Evolutionary conservation across 1,140 invertebrate genomes (phyloP).

Genomic region (Drosophila hydei): DNA sequence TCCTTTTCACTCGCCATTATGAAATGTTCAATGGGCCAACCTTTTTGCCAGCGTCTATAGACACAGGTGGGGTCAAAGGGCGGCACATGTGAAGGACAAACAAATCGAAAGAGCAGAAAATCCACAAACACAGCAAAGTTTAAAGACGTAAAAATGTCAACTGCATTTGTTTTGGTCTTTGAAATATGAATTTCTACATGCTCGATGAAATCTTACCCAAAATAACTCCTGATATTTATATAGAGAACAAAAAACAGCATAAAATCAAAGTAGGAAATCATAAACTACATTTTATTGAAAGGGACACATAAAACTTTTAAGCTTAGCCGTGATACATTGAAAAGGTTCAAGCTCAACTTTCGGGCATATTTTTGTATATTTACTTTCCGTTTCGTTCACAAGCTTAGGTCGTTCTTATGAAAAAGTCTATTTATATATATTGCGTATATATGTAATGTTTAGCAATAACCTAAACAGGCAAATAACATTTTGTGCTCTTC

Average conservation of each 20-base stretch:
- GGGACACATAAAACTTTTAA: slow-evolving; percentile 25
- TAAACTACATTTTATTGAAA: slow-evolving; percentile 63
- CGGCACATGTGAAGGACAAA: slow-evolving; percentile 31
- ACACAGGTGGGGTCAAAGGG: neutral
- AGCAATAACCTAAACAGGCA: neutral
- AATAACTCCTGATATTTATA: slow-evolving; percentile 32
- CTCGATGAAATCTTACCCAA: slow-evolving; percentile 19
- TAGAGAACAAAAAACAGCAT: neutral
- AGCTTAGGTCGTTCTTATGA: no score
- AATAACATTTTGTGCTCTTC: neutral
- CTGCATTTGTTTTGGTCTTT: slow-evolving; percentile 69
- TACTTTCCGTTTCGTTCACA: no score
- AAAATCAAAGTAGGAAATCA: slow-evolving; percentile 34
- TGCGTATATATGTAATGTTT: no score
- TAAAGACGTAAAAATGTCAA: slow-evolving; percentile 77
- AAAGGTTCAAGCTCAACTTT: slow-evolving; percentile 24
- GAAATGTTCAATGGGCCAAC: slow-evolving; percentile 38
- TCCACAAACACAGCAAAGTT: slow-evolving; percentile 61
- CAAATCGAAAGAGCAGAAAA: slow-evolving; percentile 64
- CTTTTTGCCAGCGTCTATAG: slow-evolving; percentile 19
- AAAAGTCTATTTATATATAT: no score
- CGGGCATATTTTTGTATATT: neutral
- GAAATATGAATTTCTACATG: slow-evolving; percentile 73
- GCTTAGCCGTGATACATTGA: neutral
- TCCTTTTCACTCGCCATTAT: slow-evolving; percentile 67